A percentile compares a stretch with the other conserved stretches of the same genome.
Evolutionary conservation across 2,113 vertebrate genomes (phyloP).

Genomic region (Leiothrix lutea): DNA sequence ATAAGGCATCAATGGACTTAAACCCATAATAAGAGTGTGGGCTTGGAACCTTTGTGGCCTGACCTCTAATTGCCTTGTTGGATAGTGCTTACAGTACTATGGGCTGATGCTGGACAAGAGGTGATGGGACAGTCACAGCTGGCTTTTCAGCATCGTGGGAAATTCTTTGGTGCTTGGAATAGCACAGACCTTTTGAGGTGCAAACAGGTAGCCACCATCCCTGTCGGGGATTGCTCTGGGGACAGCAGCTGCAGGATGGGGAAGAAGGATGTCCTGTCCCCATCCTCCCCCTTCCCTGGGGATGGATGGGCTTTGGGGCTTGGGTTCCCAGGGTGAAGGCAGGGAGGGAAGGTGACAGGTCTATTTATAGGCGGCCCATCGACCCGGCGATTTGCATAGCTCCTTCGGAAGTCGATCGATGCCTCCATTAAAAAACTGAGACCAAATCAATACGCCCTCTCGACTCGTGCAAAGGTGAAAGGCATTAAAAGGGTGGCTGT

Average conservation of each 20-base stretch:
- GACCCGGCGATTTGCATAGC: conserved; percentile 79
- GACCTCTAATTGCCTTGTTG: background rate
- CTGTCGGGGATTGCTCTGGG: background rate
- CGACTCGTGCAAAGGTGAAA: conserved; percentile 68
- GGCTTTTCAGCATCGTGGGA: background rate
- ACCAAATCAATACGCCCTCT: conserved; percentile 83
- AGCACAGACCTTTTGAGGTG: background rate
- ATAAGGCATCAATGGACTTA: background rate
- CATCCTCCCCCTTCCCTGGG: conserved; percentile 14
- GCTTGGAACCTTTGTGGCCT: background rate
- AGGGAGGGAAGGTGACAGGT: conserved; percentile 59
- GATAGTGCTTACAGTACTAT: fast-evolving
- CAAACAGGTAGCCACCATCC: background rate
- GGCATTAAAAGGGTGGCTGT: conserved; percentile 57
- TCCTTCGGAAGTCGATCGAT: conserved; percentile 79
- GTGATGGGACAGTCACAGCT: background rate
- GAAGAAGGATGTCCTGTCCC: background rate
- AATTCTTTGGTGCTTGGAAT: background rate
- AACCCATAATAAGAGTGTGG: background rate
- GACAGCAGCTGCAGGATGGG: background rate
- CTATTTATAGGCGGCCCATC: conserved; percentile 70
- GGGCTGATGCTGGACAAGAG: background rate
- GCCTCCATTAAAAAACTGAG: conserved; percentile 82
- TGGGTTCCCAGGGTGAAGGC: conserved; percentile 20
- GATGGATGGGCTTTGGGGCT: background rate